Evolutionary conservation across 2,888 invertebrate species (phyloP), one percentile per base, ranked within the genome.

Genomic region (Campoplex capitator): DNA sequence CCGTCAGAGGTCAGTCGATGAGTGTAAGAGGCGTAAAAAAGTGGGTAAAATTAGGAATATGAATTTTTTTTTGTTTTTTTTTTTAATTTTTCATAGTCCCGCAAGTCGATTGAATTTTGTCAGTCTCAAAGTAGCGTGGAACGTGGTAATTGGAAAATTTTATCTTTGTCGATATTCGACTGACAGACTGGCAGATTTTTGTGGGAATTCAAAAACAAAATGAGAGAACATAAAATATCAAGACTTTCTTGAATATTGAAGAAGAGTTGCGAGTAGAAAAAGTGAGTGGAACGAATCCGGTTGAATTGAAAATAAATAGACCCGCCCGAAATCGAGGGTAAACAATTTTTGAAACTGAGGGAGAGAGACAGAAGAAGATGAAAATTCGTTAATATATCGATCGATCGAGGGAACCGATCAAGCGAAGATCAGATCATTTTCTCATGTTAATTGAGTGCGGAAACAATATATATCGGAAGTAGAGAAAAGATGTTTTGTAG

Each of bases 361-460:
- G n/a, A 45, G n/a, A 67, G n/a, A 65, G 42, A 38, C 6, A 54
- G 9, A 54, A 18, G 45, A 51, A 48, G 56, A 76, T 54, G 38
- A 78, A 84, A 28, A 67, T 16, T 74, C n/a, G 32, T 68, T 16
- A 75, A 48, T 58, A 42, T 28, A 68, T 77, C 62, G 23, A 77
- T 78, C 58, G 51, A 75, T 75, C 28, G 16, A 51, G 18, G 28
- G 13, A 58, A 42, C 28, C 32, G 62, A 32, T 62, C 16, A 32
- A 62, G 32, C 16, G 6, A 32, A 16, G 11, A 62, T 62, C 16
- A 62, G 28, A 58, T 38, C 18, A 35, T 11, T 54, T 54, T 35
- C 54, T 54, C 32, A 18, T 56, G 75, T 67, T 77, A 77, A 67
- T 76, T 32, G 11, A 32, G 48, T 3, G 45, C 11, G 65, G 38